These are phyloP conservation scores for Flabesymbios commensalis DNA, from an alignment of 2,888 invertebrate species.

Conservation along the genomic window DNA sequence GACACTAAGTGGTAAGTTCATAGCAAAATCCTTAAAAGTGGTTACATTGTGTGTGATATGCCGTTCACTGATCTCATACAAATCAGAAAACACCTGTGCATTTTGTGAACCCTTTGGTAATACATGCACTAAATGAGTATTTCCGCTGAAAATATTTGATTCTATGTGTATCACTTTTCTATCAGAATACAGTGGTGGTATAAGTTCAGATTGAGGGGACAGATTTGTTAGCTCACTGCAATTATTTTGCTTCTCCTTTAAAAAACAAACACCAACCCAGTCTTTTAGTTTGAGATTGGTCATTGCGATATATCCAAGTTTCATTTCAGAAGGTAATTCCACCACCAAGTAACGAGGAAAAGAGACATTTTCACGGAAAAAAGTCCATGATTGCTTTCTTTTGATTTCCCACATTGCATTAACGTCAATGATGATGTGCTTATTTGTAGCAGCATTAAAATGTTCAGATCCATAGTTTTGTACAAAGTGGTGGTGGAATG, in stretches of 20 bases:
- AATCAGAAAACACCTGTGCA: too few species aligned
- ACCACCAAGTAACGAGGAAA: neutral
- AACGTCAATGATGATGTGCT: constrained; percentile 21
- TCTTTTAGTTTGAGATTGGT: too few species aligned
- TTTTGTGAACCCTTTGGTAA: too few species aligned
- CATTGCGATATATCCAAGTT: too few species aligned
- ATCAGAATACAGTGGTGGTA: constrained; percentile 28
- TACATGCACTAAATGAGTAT: constrained; percentile 3
- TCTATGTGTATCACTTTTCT: constrained; percentile 21
- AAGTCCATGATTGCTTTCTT: constrained; percentile 30
- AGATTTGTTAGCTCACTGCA: constrained; percentile 23
- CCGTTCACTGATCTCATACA: constrained; percentile 26
- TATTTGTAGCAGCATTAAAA: constrained; percentile 15
- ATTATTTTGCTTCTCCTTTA: constrained; percentile 6
- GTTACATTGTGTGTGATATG: constrained; percentile 18
- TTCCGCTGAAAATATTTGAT: neutral
- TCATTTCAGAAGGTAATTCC: neutral
- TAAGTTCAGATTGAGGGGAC: constrained; percentile 25
- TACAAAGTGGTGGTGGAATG: constrained; percentile 53
- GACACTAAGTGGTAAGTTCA: constrained; percentile 6
- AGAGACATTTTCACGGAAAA: too few species aligned
- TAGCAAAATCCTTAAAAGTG: constrained; percentile 11
- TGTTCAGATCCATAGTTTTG: constrained; percentile 43
- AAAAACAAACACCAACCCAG: constrained; percentile 30
- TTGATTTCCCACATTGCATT: constrained; percentile 28